phyloP scores from a whole-genome alignment of 1,140 invertebrate genomes.

The Dufourea novaeangliae region DNA sequence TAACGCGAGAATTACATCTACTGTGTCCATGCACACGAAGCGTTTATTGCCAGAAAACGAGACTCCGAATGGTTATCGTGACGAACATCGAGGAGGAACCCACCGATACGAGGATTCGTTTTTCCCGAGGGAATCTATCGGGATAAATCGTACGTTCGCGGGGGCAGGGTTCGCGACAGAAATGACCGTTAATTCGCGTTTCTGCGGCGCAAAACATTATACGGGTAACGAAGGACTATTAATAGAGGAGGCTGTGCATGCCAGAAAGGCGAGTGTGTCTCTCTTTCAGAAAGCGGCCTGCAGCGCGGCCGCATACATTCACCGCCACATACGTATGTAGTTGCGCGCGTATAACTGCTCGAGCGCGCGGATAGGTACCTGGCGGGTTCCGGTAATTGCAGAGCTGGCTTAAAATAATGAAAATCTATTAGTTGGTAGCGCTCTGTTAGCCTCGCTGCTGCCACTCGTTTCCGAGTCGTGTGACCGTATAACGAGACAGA shows the following conservation, averaged over 20 bases:
- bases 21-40: background rate
- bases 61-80: background rate
- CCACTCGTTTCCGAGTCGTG: slow-evolving; percentile 29
- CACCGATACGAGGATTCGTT: background rate
- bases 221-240: slow-evolving; percentile 65
- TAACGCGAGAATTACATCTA: background rate
- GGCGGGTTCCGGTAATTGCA: slow-evolving; percentile 59
- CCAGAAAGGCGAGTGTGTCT: slow-evolving; percentile 51
- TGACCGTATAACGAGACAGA: background rate
- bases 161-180: slow-evolving; percentile 43
- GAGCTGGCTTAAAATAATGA: slow-evolving; percentile 67
- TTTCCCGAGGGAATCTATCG: slow-evolving; percentile 2
- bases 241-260: slow-evolving; percentile 47
- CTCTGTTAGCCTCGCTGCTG: slow-evolving; percentile 30
- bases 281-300: slow-evolving; percentile 53
- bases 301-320: slow-evolving; percentile 31
- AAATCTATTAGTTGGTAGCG: slow-evolving; percentile 70
- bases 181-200: slow-evolving; percentile 60
- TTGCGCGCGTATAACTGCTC: slow-evolving; percentile 60
- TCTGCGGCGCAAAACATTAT: slow-evolving; percentile 53
- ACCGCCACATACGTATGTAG: slow-evolving; percentile 61
- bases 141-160: slow-evolving; percentile 19
- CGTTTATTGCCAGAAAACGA: slow-evolving; percentile 12
- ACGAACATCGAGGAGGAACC: background rate
- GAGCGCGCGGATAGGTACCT: slow-evolving; percentile 40